phyloP scores from a whole-genome alignment of 2,888 invertebrate genomes.

The Parapristionchus giblindavisi region DNA sequence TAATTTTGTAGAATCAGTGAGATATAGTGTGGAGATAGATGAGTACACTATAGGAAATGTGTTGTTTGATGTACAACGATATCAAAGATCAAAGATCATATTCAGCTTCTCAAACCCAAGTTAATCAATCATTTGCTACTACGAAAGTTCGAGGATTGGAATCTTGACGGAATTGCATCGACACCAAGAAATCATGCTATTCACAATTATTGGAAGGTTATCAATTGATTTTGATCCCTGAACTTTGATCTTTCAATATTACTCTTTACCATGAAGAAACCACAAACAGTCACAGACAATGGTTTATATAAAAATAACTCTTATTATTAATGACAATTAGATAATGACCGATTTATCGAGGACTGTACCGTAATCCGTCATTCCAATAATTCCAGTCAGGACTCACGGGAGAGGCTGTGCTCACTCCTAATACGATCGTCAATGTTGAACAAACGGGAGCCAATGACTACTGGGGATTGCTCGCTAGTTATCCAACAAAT shows the following conservation, averaged over 20 bases:
- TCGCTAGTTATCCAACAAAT: constrained; percentile 63
- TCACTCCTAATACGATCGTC: constrained; percentile 60
- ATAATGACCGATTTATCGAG: too few relatives aligned
- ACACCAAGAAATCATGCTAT: constrained; percentile 55
- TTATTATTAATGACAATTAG: too few relatives aligned
- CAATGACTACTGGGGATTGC: constrained; percentile 67
- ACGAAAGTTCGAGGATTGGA: constrained; percentile 54
- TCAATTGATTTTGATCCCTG: neutral
- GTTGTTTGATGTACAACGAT: too few relatives aligned
- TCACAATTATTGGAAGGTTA: constrained; percentile 60
- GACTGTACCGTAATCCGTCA: too few relatives aligned
- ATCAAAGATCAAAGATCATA: neutral
- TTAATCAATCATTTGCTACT: constrained; percentile 56
- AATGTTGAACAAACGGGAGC: constrained; percentile 66
- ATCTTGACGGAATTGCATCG: constrained; percentile 52
- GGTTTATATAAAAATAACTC: too few relatives aligned
- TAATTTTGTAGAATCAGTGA: too few relatives aligned
- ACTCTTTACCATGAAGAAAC: too few relatives aligned
- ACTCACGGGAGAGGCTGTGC: constrained; percentile 56
- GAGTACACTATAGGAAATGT: too few relatives aligned
- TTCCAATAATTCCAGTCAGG: constrained; percentile 50
- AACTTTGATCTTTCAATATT: too few relatives aligned
- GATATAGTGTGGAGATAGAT: too few relatives aligned
- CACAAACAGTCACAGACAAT: too few relatives aligned
- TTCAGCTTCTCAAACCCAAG: constrained; percentile 52